phyloP scores from a whole-genome alignment of 2,113 vertebrate species.

The Anolis sagrei region DNA sequence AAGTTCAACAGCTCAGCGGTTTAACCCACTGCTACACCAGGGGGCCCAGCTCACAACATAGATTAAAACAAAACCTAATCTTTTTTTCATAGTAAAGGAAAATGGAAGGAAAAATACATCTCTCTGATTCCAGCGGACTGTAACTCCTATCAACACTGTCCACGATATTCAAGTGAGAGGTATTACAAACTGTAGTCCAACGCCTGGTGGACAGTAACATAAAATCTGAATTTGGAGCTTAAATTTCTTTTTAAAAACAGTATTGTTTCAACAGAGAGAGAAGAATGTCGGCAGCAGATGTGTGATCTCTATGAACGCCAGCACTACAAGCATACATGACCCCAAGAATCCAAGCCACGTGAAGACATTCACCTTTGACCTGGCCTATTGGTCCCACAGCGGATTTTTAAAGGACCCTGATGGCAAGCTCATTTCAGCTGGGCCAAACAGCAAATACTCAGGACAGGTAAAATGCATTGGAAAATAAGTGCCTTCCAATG shows the following conservation, averaged over 20 bases:
- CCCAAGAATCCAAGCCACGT: conserved; percentile 71
- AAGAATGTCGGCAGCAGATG: conserved; percentile 80
- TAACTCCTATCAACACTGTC: not conserved
- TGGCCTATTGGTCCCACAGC: conserved; percentile 81
- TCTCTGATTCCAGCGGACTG: too few species aligned
- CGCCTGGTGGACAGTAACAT: not conserved
- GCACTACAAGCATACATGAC: conserved; percentile 78
- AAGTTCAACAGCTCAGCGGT: too few species aligned
- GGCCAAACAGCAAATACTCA: conserved; percentile 75
- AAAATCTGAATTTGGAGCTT: not conserved
- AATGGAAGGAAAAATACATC: too few species aligned
- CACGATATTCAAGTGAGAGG: not conserved
- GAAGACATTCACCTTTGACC: conserved; percentile 81
- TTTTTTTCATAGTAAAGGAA: too few species aligned
- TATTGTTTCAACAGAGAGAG: conserved; percentile 70
- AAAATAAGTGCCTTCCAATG: not conserved
- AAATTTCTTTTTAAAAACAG: not conserved
- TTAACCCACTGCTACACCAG: too few species aligned
- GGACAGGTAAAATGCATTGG: conserved; percentile 78
- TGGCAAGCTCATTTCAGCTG: conserved; percentile 75
- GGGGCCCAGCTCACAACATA: too few species aligned
- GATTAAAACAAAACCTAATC: too few species aligned
- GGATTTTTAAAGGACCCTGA: conserved; percentile 75
- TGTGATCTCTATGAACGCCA: conserved; percentile 80
- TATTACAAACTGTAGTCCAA: not conserved